phyloP scores from a whole-genome alignment of 2,797 vertebrate genomes.

The Pseudopleuronectes americanus region DNA sequence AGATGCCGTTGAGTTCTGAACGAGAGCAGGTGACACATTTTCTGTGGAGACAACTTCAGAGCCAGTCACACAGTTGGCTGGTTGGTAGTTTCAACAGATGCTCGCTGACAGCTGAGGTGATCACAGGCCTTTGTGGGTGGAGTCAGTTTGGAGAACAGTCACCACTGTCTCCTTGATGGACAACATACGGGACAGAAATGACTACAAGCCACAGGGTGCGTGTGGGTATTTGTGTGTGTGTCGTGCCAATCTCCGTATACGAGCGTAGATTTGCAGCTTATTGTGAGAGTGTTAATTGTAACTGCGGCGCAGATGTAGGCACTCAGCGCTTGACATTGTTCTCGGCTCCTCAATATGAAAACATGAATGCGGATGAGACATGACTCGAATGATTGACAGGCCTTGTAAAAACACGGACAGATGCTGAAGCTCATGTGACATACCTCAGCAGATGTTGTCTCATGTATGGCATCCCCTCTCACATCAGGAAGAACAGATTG shows the following conservation, averaged over 20 bases:
- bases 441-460: conserved; percentile 83
- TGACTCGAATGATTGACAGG: conserved; percentile 77
- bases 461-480: conserved; percentile 78
- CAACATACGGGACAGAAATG: conserved; percentile 83
- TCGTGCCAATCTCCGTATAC: conserved; percentile 65
- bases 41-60: conserved; percentile 65
- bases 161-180: conserved; percentile 81
- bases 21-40: conserved; percentile 71
- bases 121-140: conserved; percentile 81
- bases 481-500: conserved; percentile 86
- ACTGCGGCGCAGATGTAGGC: conserved; percentile 62
- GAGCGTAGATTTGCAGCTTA: conserved; percentile 37
- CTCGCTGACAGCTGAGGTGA: conserved; percentile 83
- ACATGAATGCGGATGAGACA: conserved; percentile 59
- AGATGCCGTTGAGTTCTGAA: conserved; percentile 57
- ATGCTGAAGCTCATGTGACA: conserved; percentile 81
- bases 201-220: conserved; percentile 78
- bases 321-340: conserved; percentile 60
- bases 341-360: conserved; percentile 59
- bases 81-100: conserved; percentile 83
- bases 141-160: conserved; percentile 80
- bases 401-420: conserved; percentile 79
- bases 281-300: conserved; percentile 61
- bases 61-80: conserved; percentile 73
- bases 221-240: conserved; percentile 68